Evolutionary conservation across 2,888 invertebrate genomes (phyloP), one percentile per base, ranked within the genome.

Genomic region (Plutella xylostella): DNA sequence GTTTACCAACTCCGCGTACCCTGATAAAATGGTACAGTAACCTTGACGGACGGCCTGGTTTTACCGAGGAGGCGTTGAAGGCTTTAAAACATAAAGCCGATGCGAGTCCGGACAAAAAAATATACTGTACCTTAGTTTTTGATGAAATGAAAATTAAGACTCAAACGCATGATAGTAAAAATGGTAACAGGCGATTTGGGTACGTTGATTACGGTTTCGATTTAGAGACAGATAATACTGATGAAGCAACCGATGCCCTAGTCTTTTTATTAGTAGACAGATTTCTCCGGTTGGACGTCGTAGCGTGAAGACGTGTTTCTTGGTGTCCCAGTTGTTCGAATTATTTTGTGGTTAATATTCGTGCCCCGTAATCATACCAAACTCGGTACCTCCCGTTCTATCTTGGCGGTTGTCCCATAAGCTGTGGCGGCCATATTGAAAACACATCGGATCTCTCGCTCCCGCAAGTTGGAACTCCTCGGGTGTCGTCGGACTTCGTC

Each of bases 1-100:
- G 25, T 7, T 25, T 41, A 9, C 41, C 41, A 28, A 15, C n/a
- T 41, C 41, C 41, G 19, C 3, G 41, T 3, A 41, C 41, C 11
- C 15, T 41, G 19, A 17, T 30, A 4, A 41, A 41, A 25, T 41
- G 41, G 41, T 41, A 28, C 15, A 14, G 14, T 11, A 14, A 25
- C 18, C 11, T 41, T 30, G 15, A 41, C 28, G 25, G 25, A 11
- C 12, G 28, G 12, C 41, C 41, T 17, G 41, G 41, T 4, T 41
- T 41, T 28, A 41, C 30, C 14, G 3, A 22, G 6, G 25, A 17
- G 18, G 30, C 28, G 3, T 41, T 41, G 4, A n/a, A 25, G 2
- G 17, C 30, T 4, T 28, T 41, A 41, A 41, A 41, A n/a, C 4
- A 4, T 17, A 41, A 28, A 41, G 37, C 37, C 5, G 37, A 37